Evolutionary conservation across 1,140 invertebrate species (phyloP), one percentile per base, ranked within the genome.

Genomic region (Drosophila setifemur): DNA sequence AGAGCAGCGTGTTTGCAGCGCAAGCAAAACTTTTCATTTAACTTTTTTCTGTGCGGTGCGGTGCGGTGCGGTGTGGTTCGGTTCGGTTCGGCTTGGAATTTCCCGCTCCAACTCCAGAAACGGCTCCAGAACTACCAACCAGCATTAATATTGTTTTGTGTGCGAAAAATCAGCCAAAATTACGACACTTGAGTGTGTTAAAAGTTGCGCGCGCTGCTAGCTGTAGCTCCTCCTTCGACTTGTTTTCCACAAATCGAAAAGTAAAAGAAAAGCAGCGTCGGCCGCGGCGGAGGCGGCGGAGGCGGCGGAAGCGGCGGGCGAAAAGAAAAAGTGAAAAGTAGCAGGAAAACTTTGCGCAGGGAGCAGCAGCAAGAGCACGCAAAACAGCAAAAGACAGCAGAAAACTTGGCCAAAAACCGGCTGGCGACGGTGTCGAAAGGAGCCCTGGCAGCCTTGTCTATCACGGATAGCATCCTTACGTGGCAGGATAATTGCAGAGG

Each of bases 181-280:
- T 85, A 85, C 79, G 79, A 85, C 81, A 85, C 81, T 85, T 85
- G 79, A 85, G 79, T 85, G 79, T 86, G 79, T 85, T 86, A 85
- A 85, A 85, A 85, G 71, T 85, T 85, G 82, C 83, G 75, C 81
- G 81, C 81, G 75, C 61, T 79, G 70, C 63, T 74, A 53, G 54
- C 33, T 28, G 16, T 40, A 28, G 35, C 54, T 21, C 14, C 37
- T 26, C 31, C 25, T 42, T 48, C 14, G 14, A 4, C 53, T 29
- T 33, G 40, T 26, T 33, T 33, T 43, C 33, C 74, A 44, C 74
- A 74, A 86, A 86, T 86, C 79, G 79, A 79, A 83, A 85, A 67
- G 79, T 74, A 74, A 85, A 66, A 71, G 70, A 71, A 86, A 78
- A 78, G 63, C 57, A 55, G 31, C 26, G 57, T n/a, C n/a, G n/a